Base-by-base conservation (phyloP, 2,113 vertebrate genomes). In the Alethe castanea region DNA sequence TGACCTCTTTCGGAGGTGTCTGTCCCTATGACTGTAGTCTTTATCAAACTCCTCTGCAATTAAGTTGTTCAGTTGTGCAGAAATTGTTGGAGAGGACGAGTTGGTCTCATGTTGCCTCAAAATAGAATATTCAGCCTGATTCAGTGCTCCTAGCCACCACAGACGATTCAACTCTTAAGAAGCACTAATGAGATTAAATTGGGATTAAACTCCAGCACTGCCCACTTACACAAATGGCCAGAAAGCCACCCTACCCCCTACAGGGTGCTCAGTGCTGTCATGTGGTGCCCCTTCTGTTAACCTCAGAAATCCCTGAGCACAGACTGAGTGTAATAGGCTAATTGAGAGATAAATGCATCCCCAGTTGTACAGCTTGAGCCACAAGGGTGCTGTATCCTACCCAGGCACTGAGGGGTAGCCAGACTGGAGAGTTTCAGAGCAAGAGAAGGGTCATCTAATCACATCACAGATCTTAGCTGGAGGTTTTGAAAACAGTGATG, bases 191-290 rank as follows among this genome's bases (percentile, higher is more conserved):
- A 72, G 95, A 94, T 97, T 97, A 95, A 88, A 73, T 36, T 78
- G 19, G 81, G 86, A 97, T 96, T 96, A 97, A 89, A 73, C 47
- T 76, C n/a, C 35, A 95, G 94, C 66, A 33, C 92, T 95, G 77
- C 73, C 79, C 94, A 95, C 83, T 97, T 97, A 92, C 73, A 96
- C 92, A 95, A 96, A 97, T 92, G 95, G 76, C 67, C 82, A 94
- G 95, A 76, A 95, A 85, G 72, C 90, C 90, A 87, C 74, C 66
- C 91, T 62, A 40, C 65, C 90, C 76, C 64, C 88, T 44, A 6
- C 47, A 44, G 71, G 67, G 50, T 88, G 48, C 69, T n/a, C 65
- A 47, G 80, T 45, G 64, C 88, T 86, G 91, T 86, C 95, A 88
- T 94, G 91, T 88, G 78, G 77, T 95, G 92, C 57, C 57, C 83